Evolutionary conservation across 2,888 invertebrate species (phyloP).

Genomic region (Cerceris rybyensis): DNA sequence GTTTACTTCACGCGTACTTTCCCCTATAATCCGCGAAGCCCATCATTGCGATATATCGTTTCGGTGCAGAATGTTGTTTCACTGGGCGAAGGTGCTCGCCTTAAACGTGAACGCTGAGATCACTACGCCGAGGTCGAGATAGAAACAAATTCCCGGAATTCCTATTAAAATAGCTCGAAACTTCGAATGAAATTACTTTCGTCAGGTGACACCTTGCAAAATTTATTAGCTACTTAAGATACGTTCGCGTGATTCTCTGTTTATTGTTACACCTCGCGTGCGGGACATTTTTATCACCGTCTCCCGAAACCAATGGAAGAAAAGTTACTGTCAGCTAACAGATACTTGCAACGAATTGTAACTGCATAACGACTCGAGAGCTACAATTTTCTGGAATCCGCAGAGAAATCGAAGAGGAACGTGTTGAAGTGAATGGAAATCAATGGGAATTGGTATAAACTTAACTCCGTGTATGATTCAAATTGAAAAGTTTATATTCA

Average conservation of each 20-base stretch:
- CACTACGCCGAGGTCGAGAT: conserved; percentile 22
- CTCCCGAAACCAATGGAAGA: neutral
- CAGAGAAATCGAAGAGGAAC: neutral
- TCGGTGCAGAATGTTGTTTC: conserved; percentile 10
- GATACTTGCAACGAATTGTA: neutral
- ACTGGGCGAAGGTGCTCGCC: conserved; percentile 15
- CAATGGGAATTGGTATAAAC: too few relatives aligned
- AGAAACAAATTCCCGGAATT: conserved; percentile 48
- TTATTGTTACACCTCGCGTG: neutral
- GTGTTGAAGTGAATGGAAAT: too few relatives aligned
- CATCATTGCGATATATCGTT: conserved; percentile 52
- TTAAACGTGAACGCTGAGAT: conserved; percentile 31
- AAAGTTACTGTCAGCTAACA: neutral
- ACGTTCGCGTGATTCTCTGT: neutral
- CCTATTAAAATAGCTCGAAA: conserved; percentile 52
- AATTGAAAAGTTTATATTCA: too few relatives aligned
- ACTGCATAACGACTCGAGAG: neutral
- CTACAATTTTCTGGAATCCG: neutral
- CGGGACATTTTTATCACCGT: neutral
- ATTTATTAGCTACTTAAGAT: conserved; percentile 25
- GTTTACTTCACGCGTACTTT: conserved; percentile 20
- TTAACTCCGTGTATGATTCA: too few relatives aligned
- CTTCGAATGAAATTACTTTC: conserved; percentile 52
- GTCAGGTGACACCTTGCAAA: conserved; percentile 29
- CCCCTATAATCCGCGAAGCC: conserved; percentile 38